phyloP scores from a whole-genome alignment of 35 echinoderm and acorn worm genomes.

The Stichopus chloronotus region DNA sequence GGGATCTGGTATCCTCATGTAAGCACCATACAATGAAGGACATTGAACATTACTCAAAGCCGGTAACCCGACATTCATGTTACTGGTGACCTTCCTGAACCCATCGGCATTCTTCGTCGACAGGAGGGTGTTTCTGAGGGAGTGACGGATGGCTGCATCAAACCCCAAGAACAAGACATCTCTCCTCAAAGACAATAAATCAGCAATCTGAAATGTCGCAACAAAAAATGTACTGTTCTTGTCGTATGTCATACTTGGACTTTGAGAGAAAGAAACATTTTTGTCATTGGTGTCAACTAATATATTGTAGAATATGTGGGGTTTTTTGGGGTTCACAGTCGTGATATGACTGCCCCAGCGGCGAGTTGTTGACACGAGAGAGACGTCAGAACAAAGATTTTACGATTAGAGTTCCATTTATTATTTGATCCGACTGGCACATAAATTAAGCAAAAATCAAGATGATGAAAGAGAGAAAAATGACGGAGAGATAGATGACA shows the following conservation, averaged over 20 bases:
- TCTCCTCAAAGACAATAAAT: slow-evolving; percentile 79
- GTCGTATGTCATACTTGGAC: neutral
- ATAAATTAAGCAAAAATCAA: too few relatives aligned
- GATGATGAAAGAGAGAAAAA: too few relatives aligned
- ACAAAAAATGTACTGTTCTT: neutral
- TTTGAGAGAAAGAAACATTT: neutral
- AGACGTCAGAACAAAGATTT: too few relatives aligned
- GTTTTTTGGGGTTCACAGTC: too few relatives aligned
- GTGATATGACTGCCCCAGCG: too few relatives aligned
- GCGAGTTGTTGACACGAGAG: too few relatives aligned
- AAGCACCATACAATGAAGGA: slow-evolving; percentile 68
- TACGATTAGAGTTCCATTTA: too few relatives aligned
- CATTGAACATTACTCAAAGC: slow-evolving; percentile 77
- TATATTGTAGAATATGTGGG: too few relatives aligned
- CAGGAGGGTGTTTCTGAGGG: slow-evolving; percentile 86
- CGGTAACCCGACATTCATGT: slow-evolving; percentile 75
- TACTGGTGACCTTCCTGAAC: slow-evolving; percentile 75
- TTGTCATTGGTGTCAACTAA: neutral
- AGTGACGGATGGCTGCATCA: slow-evolving; percentile 82
- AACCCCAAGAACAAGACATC: slow-evolving; percentile 95
- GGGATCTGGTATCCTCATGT: slow-evolving; percentile 79
- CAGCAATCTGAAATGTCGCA: slow-evolving; percentile 67
- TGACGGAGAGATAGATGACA: too few relatives aligned
- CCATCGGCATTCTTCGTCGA: slow-evolving; percentile 74
- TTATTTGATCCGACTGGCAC: too few relatives aligned